These are phyloP conservation scores for Istiophorus platypterus DNA, from an alignment of 2,113 vertebrate species.

Conservation along the genomic window DNA sequence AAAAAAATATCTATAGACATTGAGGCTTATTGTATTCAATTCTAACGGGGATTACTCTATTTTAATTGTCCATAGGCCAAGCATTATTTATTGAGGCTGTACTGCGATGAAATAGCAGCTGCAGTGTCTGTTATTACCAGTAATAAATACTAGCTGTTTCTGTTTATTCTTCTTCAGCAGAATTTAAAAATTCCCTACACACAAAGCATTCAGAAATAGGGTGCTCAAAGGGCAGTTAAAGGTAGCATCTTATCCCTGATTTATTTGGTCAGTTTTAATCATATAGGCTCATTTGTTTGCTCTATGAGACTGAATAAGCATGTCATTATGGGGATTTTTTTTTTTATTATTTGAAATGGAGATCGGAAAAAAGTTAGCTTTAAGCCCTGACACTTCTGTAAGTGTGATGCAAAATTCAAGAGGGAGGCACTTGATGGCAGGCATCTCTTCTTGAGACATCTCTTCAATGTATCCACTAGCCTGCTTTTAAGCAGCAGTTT, in stretches of 20 bases:
- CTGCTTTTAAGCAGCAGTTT: background rate
- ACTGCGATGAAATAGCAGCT: too few species aligned
- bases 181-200: slow-evolving; percentile 21
- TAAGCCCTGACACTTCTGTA: too few species aligned
- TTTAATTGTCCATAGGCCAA: slow-evolving; percentile 1
- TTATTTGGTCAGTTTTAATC: slow-evolving; percentile 23
- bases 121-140: too few species aligned
- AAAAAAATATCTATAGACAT: background rate
- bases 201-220: slow-evolving; percentile 15
- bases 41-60: background rate
- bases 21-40: background rate
- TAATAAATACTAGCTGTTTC: slow-evolving; percentile 18
- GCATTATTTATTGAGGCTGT: slow-evolving; percentile 41
- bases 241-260: background rate
- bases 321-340: background rate
- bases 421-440: background rate
- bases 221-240: background rate
- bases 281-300: background rate
- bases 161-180: background rate
- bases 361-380: slow-evolving; percentile 3
- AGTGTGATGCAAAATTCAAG: background rate
- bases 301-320: background rate
- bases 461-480: background rate
- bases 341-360: background rate
- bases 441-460: background rate